Conservation (phyloP, 2,888 invertebrate species). For the Nymphalis urticae region DNA sequence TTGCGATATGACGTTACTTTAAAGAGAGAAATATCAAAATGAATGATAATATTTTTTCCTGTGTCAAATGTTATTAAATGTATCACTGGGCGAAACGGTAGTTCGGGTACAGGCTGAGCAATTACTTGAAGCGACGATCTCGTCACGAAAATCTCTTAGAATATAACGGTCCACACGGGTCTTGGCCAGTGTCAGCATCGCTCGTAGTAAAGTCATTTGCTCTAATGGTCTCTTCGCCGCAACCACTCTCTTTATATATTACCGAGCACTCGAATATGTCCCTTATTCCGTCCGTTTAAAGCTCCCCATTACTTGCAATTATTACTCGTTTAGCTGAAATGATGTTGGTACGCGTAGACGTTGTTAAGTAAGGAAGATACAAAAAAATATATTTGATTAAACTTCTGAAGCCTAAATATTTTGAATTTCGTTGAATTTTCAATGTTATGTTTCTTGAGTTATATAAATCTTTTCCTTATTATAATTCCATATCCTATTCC, state of each 20-base stretch:
- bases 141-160: conserved; percentile 64
- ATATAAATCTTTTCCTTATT: not conserved
- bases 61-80: not conserved
- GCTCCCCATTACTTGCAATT: conserved; percentile 28
- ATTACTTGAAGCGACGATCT: conserved; percentile 55
- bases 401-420: conserved; percentile 22
- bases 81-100: conserved; percentile 39
- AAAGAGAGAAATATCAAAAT: not conserved
- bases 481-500: too few relatives aligned
- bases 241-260: conserved; percentile 43
- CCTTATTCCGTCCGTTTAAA: conserved; percentile 35
- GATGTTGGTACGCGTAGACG: conserved; percentile 28
- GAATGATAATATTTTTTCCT: not conserved
- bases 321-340: conserved; percentile 29
- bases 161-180: conserved; percentile 57
- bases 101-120: conserved; percentile 44
- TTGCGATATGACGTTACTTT: conserved; percentile 5
- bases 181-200: conserved; percentile 56
- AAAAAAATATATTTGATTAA: conserved; percentile 23
- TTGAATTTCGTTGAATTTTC: conserved; percentile 5
- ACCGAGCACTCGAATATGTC: conserved; percentile 35
- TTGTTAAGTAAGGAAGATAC: conserved; percentile 30
- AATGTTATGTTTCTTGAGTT: not conserved
- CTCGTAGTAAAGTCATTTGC: conserved; percentile 61
- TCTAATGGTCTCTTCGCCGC: conserved; percentile 59